Conservation (phyloP, 2,113 vertebrate species). For the Astatoreochromis straeleni region DNA sequence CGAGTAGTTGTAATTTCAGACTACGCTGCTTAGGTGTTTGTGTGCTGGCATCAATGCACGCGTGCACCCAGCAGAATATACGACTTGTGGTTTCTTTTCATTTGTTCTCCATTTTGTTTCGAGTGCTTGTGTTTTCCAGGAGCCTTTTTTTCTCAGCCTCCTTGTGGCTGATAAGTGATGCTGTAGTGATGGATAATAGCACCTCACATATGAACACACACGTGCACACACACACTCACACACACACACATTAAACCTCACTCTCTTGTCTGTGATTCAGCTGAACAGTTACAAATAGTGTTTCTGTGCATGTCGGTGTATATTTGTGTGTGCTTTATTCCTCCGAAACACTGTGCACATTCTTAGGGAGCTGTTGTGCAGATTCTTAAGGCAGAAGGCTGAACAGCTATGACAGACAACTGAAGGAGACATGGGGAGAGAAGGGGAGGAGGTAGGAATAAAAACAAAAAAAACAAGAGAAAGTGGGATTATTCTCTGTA, state of each 20-base stretch:
- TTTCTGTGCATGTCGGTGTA: neutral
- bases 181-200: conserved; percentile 42
- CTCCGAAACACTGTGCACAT: neutral
- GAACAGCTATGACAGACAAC: neutral
- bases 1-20: neutral
- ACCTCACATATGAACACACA: neutral
- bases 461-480: neutral
- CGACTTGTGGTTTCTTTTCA: conserved; percentile 33
- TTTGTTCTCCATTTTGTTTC: conserved; percentile 44
- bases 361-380: conserved; percentile 27
- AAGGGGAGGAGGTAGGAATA: neutral
- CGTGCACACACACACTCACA: neutral
- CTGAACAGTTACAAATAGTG: neutral
- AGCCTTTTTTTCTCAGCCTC: conserved; percentile 6
- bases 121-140: conserved; percentile 5
- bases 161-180: conserved; percentile 54
- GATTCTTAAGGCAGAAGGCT: conserved; percentile 43
- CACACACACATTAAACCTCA: neutral
- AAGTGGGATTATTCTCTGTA: conserved; percentile 26
- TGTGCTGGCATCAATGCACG: neutral
- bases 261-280: neutral
- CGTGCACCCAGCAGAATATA: conserved; percentile 14
- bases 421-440: neutral
- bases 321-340: conserved; percentile 5
- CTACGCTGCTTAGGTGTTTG: neutral